A percentile compares a stretch with the other conserved stretches of the same genome.
Conservation (phyloP, 2,888 invertebrate species). For the Podotricha telesiphe region DNA sequence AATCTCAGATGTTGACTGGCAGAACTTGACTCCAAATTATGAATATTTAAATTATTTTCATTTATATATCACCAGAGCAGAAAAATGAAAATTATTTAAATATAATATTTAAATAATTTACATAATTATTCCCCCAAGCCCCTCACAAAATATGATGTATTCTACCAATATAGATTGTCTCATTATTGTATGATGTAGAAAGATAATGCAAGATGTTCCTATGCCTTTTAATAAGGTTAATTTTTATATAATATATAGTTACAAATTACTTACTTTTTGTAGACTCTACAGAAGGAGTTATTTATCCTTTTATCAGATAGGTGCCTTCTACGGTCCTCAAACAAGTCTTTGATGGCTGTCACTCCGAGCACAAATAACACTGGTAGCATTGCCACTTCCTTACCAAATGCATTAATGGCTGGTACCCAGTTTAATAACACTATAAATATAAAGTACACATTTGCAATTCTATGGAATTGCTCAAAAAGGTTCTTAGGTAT, state of each 20-base stretch:
- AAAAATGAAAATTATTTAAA: too few species aligned
- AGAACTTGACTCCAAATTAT: too few species aligned
- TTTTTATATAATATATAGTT: not conserved
- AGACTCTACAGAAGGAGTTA: constrained; percentile 95
- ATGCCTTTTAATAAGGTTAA: too few species aligned
- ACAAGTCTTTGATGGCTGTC: constrained; percentile 96
- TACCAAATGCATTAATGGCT: constrained; percentile 96
- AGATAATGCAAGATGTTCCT: not conserved
- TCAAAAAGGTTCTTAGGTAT: constrained; percentile 97
- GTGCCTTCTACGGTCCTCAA: constrained; percentile 95
- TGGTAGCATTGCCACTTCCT: constrained; percentile 97
- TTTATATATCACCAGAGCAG: too few species aligned
- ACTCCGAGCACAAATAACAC: constrained; percentile 97
- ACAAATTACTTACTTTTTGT: constrained; percentile 88
- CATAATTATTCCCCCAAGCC: too few species aligned
- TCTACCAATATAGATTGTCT: not conserved
- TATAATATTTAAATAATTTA: too few species aligned
- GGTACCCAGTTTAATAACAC: constrained; percentile 98
- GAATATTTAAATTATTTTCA: too few species aligned
- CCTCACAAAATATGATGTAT: too few species aligned
- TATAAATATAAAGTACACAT: constrained; percentile 98
- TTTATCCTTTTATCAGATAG: constrained; percentile 97
- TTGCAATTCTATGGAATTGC: constrained; percentile 98
- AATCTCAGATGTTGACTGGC: too few species aligned
- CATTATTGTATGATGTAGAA: not conserved